These are phyloP conservation scores for Acanthurus tractus DNA, from an alignment of 2,797 vertebrate genomes.

Conservation along the genomic window DNA sequence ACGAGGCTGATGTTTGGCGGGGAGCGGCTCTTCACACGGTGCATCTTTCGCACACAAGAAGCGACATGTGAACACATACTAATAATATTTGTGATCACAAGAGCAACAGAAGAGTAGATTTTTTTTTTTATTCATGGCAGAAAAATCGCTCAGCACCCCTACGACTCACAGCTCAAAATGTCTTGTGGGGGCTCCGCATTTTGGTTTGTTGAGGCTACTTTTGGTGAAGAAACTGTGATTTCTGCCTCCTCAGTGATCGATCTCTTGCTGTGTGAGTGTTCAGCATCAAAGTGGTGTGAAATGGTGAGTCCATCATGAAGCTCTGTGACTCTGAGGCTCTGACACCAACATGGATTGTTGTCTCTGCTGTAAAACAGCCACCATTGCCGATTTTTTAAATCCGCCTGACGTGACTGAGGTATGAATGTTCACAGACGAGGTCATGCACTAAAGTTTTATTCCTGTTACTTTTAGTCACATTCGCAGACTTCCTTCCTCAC, in stretches of 20 bases:
- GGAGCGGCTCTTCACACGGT: neutral
- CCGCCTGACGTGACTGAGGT: too few relatives aligned
- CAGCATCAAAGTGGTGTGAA: constrained; percentile 10
- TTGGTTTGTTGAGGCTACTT: constrained; percentile 14
- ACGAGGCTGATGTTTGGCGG: constrained; percentile 37
- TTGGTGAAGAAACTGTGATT: constrained; percentile 22
- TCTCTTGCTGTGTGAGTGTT: constrained; percentile 12
- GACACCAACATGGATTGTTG: neutral
- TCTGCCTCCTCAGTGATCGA: constrained; percentile 22
- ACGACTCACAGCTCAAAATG: neutral
- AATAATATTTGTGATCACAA: constrained; percentile 28
- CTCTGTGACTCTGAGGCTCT: neutral
- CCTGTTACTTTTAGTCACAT: too few relatives aligned
- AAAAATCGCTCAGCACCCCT: neutral
- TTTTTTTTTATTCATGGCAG: neutral
- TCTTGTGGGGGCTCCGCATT: constrained; percentile 4
- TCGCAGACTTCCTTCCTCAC: too few relatives aligned
- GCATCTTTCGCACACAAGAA: constrained; percentile 6
- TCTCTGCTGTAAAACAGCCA: too few relatives aligned
- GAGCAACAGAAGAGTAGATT: constrained; percentile 15
- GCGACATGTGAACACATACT: neutral
- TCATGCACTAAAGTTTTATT: too few relatives aligned
- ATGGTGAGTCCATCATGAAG: neutral
- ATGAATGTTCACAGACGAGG: too few relatives aligned
- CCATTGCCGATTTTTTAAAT: too few relatives aligned